Evolutionary conservation across 53 echinoderm and acorn worm genomes (phyloP).

Genomic region (Echinometra lucunter): DNA sequence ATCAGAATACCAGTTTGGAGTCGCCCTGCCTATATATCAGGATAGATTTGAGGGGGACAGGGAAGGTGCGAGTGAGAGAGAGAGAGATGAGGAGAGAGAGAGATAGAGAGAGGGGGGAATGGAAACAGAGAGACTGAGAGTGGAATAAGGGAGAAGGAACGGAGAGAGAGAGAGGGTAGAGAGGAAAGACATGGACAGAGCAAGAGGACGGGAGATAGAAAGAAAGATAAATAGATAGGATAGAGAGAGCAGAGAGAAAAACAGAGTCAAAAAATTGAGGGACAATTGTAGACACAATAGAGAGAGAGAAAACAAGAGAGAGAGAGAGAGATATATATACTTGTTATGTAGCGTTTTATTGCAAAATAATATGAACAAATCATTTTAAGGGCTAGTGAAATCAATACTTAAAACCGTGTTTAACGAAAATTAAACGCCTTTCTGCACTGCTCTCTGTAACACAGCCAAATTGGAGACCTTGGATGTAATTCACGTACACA

Average conservation of each 20-base stretch:
- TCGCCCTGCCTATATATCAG: no score
- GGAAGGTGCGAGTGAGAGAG: neutral
- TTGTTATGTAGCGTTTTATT: no score
- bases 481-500: neutral
- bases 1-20: no score
- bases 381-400: no score
- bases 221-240: neutral
- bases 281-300: no score
- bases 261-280: neutral
- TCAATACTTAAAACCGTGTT: neutral
- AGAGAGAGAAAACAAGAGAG: no score
- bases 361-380: no score
- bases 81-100: neutral
- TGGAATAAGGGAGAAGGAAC: neutral
- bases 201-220: neutral
- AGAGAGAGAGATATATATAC: no score
- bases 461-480: neutral
- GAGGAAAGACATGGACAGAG: neutral
- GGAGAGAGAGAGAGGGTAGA: neutral
- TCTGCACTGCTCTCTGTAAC: neutral
- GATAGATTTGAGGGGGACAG: no score
- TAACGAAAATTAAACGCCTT: neutral
- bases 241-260: neutral
- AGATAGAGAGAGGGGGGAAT: neutral
- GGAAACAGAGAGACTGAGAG: neutral